phyloP scores from a whole-genome alignment of 2,113 vertebrate genomes.

The Excalfactoria chinensis region DNA sequence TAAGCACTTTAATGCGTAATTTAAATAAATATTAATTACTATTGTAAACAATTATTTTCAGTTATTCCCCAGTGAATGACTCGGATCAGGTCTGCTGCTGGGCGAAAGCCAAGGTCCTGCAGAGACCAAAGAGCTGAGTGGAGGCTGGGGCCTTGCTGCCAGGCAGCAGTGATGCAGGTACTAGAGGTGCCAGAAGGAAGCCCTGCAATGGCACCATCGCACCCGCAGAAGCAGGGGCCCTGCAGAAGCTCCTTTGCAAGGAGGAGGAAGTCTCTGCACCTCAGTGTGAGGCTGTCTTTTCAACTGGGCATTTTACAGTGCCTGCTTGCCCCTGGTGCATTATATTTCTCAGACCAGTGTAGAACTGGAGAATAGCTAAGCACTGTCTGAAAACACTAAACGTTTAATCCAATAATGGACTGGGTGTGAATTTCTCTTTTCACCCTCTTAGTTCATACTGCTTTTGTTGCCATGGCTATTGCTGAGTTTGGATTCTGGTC shows the following conservation, averaged over 20 bases:
- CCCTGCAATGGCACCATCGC: background rate
- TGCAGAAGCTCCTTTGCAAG: rapidly evolving
- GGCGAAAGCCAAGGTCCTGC: background rate
- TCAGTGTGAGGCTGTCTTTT: background rate
- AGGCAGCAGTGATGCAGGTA: background rate
- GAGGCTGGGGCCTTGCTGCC: rapidly evolving
- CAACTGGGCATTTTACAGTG: background rate
- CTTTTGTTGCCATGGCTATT: background rate
- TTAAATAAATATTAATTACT: background rate
- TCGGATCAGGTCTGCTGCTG: background rate
- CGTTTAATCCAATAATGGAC: background rate
- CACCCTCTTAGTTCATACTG: background rate
- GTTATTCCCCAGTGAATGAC: background rate
- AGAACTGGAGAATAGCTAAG: background rate
- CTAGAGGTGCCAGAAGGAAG: slow-evolving; percentile 64
- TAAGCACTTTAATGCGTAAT: background rate
- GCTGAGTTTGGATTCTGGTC: background rate
- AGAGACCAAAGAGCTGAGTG: rapidly evolving
- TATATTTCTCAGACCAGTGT: background rate
- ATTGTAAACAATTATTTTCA: background rate
- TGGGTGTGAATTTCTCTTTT: background rate
- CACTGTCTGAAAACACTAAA: background rate
- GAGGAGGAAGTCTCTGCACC: background rate
- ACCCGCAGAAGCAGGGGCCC: background rate
- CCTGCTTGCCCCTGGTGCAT: background rate